These are phyloP conservation scores for Morone chrysops DNA, from an alignment of 2,113 vertebrate genomes.

Conservation along the genomic window DNA sequence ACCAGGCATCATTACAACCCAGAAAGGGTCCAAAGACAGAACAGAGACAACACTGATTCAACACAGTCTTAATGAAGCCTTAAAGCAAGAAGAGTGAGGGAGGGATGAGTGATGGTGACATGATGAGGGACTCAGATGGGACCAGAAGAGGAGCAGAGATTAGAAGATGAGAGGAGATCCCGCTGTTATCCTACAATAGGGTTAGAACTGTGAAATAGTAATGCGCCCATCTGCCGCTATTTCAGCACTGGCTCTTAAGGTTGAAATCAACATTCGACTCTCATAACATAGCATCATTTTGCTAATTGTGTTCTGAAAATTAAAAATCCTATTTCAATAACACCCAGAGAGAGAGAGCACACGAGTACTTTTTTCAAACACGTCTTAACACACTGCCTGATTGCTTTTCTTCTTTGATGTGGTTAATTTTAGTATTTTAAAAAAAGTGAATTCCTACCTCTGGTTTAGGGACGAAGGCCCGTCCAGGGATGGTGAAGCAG, in stretches of 20 bases:
- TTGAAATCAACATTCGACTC: constrained; percentile 15
- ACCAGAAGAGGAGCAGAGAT: constrained; percentile 47
- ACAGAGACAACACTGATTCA: constrained; percentile 75
- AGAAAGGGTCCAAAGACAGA: constrained; percentile 74
- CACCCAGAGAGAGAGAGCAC: not conserved
- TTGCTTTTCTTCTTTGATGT: not conserved
- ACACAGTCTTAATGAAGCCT: constrained; percentile 78
- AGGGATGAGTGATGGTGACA: constrained; percentile 52
- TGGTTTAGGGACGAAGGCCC: constrained; percentile 94
- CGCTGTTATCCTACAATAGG: not conserved
- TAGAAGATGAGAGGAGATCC: constrained; percentile 22
- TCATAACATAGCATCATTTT: not conserved
- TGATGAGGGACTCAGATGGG: constrained; percentile 53
- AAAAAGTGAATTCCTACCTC: constrained; percentile 83
- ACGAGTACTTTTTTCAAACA: not conserved
- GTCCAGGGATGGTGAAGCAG: constrained; percentile 92
- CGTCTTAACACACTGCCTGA: not conserved
- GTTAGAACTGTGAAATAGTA: constrained; percentile 27
- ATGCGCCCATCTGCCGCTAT: constrained; percentile 20
- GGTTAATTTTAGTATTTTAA: not conserved
- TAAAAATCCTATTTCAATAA: constrained; percentile 8
- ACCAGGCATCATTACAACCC: constrained; percentile 79
- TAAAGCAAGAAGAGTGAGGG: constrained; percentile 51
- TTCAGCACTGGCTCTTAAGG: not conserved
- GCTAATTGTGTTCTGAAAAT: not conserved